Evolutionary conservation across 2,888 invertebrate genomes (phyloP).

Genomic region (Nomada flava): DNA sequence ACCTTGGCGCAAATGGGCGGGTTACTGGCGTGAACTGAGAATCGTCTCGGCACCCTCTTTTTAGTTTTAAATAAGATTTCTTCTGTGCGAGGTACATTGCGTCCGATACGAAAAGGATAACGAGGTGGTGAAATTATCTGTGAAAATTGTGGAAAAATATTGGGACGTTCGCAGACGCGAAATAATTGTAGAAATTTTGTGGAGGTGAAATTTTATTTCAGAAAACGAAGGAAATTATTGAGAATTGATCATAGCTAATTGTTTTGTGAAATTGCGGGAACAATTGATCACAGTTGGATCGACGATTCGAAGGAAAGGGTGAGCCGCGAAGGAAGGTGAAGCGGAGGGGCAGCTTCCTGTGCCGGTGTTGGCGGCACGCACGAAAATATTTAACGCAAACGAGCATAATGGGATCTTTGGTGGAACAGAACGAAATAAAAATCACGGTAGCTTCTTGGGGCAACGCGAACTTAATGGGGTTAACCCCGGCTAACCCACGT

Average conservation of each 20-base stretch:
- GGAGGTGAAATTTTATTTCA: too few relatives aligned
- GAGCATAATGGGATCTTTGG: conserved; percentile 70
- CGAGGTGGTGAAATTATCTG: too few relatives aligned
- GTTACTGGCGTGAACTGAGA: conserved; percentile 45
- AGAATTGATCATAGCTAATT: not conserved
- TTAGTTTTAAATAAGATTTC: conserved; percentile 16
- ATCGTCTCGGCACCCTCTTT: conserved; percentile 41
- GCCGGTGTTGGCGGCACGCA: conserved; percentile 39
- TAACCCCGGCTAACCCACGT: conserved; percentile 75
- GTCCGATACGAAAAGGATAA: not conserved
- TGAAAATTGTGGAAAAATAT: too few relatives aligned
- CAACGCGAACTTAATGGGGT: conserved; percentile 76
- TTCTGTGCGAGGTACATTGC: too few relatives aligned
- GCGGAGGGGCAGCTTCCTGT: conserved; percentile 26
- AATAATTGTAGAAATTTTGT: not conserved
- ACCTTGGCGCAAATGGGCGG: conserved; percentile 36
- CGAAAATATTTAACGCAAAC: conserved; percentile 66
- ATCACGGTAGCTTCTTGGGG: conserved; percentile 65
- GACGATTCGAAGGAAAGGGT: conserved; percentile 6
- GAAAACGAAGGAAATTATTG: not conserved
- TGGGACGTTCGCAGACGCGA: too few relatives aligned
- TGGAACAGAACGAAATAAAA: conserved; percentile 65
- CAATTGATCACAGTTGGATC: conserved; percentile 22
- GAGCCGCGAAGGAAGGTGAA: not conserved
- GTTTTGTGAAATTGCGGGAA: conserved; percentile 10